Percentiles rank a stretch among this genome's conserved stretches.
Evolutionary conservation across 2,797 vertebrate genomes (phyloP).

Genomic region (Furcifer pardalis): DNA sequence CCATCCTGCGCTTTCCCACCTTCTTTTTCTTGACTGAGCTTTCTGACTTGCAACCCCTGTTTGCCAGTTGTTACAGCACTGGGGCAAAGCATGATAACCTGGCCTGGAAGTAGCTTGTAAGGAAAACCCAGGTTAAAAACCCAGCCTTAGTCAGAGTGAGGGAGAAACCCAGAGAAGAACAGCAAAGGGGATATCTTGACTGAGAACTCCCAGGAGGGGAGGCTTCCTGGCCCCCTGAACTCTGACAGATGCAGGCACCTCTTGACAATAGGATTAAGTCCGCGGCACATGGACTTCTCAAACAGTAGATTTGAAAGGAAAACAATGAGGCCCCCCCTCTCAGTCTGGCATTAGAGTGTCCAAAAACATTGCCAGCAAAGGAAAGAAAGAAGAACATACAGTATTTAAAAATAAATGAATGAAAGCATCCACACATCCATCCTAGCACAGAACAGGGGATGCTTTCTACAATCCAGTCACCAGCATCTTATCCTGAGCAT

Average conservation of each 20-base stretch:
- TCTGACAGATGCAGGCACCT: conserved; percentile 68
- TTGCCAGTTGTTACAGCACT: too few relatives aligned
- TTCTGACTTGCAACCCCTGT: not conserved
- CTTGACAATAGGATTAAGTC: conserved; percentile 64
- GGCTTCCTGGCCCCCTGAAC: not conserved
- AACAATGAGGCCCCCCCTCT: conserved; percentile 18
- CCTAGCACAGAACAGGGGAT: too few relatives aligned
- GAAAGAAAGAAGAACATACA: too few relatives aligned
- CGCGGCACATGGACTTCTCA: conserved; percentile 43
- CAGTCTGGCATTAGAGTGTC: too few relatives aligned
- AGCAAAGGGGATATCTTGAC: conserved; percentile 9
- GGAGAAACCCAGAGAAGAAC: not conserved
- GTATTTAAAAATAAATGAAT: too few relatives aligned
- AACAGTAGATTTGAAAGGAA: not conserved
- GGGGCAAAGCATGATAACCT: not conserved
- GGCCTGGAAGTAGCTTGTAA: not conserved
- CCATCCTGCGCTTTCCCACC: not conserved
- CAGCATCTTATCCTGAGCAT: too few relatives aligned
- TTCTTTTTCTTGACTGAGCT: not conserved
- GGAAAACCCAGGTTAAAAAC: not conserved
- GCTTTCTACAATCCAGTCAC: too few relatives aligned
- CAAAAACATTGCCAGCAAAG: too few relatives aligned
- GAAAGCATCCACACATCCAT: too few relatives aligned
- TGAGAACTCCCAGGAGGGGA: not conserved
- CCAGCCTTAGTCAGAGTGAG: not conserved